Conservation (phyloP, 37 sponge, comb jelly and placozoan species). For the Theonella swinhoei region DNA sequence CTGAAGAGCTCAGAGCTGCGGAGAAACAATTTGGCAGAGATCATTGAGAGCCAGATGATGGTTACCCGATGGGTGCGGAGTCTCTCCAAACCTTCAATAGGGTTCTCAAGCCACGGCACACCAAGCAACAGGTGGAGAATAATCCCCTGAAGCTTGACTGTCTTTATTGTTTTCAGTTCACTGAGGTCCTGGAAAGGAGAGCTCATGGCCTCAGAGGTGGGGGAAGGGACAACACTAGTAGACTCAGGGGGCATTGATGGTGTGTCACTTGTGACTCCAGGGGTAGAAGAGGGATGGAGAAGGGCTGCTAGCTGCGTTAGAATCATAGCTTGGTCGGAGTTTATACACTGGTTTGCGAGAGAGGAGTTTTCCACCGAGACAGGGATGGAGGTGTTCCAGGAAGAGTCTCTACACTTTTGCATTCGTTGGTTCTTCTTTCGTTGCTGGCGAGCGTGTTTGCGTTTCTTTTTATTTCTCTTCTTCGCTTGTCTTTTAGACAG, state of each 20-base stretch:
- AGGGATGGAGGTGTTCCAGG: no score
- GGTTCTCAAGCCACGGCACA: not conserved
- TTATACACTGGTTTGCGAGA: not conserved
- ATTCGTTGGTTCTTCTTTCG: not conserved
- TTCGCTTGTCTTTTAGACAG: not conserved
- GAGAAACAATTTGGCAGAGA: slow-evolving; percentile 44
- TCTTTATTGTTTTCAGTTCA: not conserved
- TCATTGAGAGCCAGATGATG: slow-evolving; percentile 66
- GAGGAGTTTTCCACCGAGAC: not conserved
- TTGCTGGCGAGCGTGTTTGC: not conserved
- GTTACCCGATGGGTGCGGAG: slow-evolving; percentile 7
- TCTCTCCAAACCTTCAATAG: not conserved
- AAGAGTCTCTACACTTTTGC: no score
- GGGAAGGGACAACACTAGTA: not conserved
- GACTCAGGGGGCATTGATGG: not conserved
- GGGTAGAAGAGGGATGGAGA: not conserved
- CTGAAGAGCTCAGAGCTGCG: slow-evolving; percentile 5
- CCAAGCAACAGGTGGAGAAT: not conserved
- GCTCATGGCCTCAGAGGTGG: not conserved
- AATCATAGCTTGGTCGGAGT: not conserved
- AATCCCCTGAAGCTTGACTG: not conserved
- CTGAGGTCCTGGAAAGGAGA: not conserved
- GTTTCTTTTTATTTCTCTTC: slow-evolving; percentile 1
- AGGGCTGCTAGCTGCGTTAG: not conserved
- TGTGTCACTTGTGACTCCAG: no score